These are phyloP conservation scores for Gymnopithys bicolor DNA, from an alignment of 2,797 vertebrate species.

Conservation along the genomic window DNA sequence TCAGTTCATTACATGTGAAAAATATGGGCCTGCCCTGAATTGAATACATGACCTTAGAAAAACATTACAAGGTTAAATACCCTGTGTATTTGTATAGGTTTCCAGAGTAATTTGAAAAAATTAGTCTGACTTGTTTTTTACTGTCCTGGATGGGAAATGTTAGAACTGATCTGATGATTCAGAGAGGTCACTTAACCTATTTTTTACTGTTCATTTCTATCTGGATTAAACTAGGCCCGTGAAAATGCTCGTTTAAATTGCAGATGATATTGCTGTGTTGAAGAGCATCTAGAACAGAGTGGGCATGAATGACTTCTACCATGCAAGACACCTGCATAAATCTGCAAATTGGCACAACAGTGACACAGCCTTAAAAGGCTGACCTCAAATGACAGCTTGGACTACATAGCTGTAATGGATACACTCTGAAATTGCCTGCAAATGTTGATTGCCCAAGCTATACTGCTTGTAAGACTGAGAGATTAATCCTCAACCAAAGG, in stretches of 20 bases:
- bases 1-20: not conserved
- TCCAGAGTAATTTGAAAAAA: not conserved
- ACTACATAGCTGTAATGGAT: not conserved
- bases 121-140: fast-evolving
- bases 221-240: not conserved
- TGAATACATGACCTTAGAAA: not conserved
- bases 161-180: not conserved
- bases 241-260: not conserved
- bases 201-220: not conserved
- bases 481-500: not conserved
- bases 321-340: not conserved
- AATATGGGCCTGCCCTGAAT: not conserved
- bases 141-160: not conserved
- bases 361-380: not conserved
- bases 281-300: not conserved
- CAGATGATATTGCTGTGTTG: not conserved
- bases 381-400: not conserved
- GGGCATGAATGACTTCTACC: not conserved
- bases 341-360: not conserved
- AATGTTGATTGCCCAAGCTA: not conserved
- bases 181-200: not conserved
- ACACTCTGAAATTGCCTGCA: not conserved
- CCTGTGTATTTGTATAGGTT: not conserved
- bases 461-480: not conserved
- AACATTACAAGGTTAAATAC: not conserved